Percentiles rank a stretch among this genome's conserved stretches.
Conservation (phyloP, 2,797 vertebrate species). For the Streptopelia turtur region DNA sequence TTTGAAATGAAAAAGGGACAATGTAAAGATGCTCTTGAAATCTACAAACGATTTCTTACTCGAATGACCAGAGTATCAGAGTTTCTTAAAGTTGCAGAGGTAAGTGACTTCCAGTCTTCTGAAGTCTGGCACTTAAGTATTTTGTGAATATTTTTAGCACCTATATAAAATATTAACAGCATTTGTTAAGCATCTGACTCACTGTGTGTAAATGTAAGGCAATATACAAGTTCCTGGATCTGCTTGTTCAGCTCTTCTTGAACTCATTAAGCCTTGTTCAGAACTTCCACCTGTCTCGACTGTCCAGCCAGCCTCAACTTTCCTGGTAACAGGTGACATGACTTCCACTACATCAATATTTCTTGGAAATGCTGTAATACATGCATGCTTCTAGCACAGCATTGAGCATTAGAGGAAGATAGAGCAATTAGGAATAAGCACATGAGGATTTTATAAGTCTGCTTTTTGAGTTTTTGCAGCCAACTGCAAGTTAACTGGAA, state of each 20-base stretch:
- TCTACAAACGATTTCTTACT: slow-evolving; percentile 98
- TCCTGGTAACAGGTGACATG: neutral
- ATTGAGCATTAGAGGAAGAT: neutral
- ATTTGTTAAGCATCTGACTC: neutral
- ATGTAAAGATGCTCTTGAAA: slow-evolving; percentile 98
- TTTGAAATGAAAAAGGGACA: slow-evolving; percentile 99
- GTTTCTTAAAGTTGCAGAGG: slow-evolving; percentile 98
- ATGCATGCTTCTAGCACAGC: neutral
- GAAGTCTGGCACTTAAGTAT: neutral
- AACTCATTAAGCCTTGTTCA: neutral
- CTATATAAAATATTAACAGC: neutral
- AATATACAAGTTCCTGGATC: neutral
- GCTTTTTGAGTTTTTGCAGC: neutral
- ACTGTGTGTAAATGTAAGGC: neutral
- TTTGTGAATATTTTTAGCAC: neutral
- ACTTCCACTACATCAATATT: neutral
- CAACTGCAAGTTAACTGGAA: neutral
- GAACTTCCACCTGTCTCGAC: neutral
- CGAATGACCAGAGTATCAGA: slow-evolving; percentile 98
- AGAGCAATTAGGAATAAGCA: neutral
- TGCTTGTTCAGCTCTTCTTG: neutral
- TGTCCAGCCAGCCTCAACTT: neutral
- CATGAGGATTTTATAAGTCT: neutral
- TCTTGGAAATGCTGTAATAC: neutral
- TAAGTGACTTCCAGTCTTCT: slow-evolving; percentile 62